These are phyloP conservation scores for Girardinichthys multiradiatus DNA, from an alignment of 2,113 vertebrate species.

Conservation along the genomic window DNA sequence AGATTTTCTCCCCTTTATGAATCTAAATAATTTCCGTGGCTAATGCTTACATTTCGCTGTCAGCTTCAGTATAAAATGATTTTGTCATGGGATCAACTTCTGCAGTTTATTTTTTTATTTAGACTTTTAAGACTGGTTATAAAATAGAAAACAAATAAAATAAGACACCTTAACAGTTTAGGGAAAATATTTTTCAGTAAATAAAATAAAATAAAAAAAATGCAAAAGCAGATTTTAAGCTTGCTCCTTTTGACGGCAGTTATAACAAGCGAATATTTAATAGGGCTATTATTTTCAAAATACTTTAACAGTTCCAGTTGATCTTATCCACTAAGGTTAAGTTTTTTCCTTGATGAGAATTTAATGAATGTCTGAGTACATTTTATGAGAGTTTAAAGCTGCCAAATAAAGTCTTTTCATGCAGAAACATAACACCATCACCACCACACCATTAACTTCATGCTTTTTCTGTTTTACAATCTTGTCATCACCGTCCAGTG, in stretches of 20 bases:
- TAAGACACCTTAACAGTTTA: too few species aligned
- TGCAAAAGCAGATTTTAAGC: not conserved
- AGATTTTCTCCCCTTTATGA: too few species aligned
- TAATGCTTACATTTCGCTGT: too few species aligned
- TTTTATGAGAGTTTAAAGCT: not conserved
- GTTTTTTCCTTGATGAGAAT: not conserved
- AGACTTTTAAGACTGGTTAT: not conserved
- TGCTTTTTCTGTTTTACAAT: slow-evolving; percentile 20
- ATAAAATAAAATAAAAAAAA: not conserved
- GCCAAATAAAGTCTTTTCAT: not conserved
- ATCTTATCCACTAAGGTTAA: not conserved
- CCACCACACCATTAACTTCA: not conserved
- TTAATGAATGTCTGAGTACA: not conserved
- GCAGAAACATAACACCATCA: not conserved
- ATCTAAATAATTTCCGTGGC: too few species aligned
- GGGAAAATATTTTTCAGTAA: not conserved
- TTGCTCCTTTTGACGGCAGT: not conserved
- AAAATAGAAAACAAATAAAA: not conserved
- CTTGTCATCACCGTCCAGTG: slow-evolving; percentile 24
- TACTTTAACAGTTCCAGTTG: not conserved
- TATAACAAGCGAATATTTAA: not conserved
- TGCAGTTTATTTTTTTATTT: not conserved
- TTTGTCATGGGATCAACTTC: too few species aligned
- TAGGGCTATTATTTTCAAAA: not conserved
- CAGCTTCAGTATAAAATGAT: too few species aligned